Evolutionary conservation across 1,140 invertebrate species (phyloP).

Genomic region (Heliconius hermathena): DNA sequence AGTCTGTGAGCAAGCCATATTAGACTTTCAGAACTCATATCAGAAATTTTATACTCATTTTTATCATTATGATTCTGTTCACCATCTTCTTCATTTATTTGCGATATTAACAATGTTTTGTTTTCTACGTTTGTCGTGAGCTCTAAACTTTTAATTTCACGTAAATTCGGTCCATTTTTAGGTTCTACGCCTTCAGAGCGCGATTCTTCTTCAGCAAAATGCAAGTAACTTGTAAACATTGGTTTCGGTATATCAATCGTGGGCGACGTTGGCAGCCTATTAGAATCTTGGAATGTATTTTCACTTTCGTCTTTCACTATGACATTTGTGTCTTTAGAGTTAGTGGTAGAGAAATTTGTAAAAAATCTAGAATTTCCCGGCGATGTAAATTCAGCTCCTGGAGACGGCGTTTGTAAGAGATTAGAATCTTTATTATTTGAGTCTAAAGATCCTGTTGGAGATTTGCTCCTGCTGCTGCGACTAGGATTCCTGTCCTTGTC

Average conservation of each 20-base stretch:
- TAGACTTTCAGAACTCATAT: constrained; percentile 95
- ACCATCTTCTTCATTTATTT: constrained; percentile 48
- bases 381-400: constrained; percentile 56
- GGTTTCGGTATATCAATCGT: constrained; percentile 72
- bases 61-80: constrained; percentile 41
- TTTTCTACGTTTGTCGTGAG: constrained; percentile 29
- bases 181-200: constrained; percentile 50
- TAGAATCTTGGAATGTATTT: constrained; percentile 41
- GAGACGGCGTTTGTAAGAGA: constrained; percentile 57
- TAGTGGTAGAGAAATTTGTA: constrained; percentile 35
- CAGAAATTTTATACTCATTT: constrained; percentile 86
- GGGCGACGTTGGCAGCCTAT: constrained; percentile 57
- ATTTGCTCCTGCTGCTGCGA: constrained; percentile 67
- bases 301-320: constrained; percentile 50
- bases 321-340: constrained; percentile 46
- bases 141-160: constrained; percentile 50
- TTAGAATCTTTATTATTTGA: constrained; percentile 60
- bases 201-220: constrained; percentile 62
- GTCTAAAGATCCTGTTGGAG: constrained; percentile 67
- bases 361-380: constrained; percentile 60
- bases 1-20: constrained; percentile 96
- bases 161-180: constrained; percentile 19
- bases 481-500: constrained; percentile 69
- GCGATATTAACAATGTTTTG: constrained; percentile 23
- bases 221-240: constrained; percentile 76